Conservation (phyloP, 2,888 invertebrate species). For the Xylota segnis region DNA sequence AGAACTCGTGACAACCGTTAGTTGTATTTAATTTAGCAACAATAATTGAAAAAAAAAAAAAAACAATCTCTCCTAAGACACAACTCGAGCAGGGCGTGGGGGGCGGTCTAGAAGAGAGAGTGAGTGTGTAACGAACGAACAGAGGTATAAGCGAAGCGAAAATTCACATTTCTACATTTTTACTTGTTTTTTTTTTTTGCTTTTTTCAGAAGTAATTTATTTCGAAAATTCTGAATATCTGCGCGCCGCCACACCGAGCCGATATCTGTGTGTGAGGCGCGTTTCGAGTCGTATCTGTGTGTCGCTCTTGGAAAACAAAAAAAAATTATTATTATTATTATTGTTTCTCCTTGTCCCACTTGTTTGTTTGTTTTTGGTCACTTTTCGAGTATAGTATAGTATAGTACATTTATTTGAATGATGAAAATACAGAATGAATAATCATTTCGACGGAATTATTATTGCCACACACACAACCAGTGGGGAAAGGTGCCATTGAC, state of each 20-base stretch:
- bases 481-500: constrained; percentile 73
- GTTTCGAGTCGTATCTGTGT: constrained; percentile 8
- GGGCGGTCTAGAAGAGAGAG: no score
- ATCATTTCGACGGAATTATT: constrained; percentile 60
- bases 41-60: constrained; percentile 9
- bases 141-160: background rate
- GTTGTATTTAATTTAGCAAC: constrained; percentile 43
- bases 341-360: constrained; percentile 74
- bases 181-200: no score
- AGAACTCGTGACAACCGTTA: constrained; percentile 64
- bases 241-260: no score
- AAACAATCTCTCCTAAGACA: no score
- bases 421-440: constrained; percentile 71
- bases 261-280: background rate
- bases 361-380: constrained; percentile 70
- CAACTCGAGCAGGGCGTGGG: no score
- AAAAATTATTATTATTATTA: no score
- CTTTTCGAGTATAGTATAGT: constrained; percentile 49
- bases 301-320: constrained; percentile 10
- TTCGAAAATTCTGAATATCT: constrained; percentile 36
- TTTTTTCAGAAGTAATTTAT: constrained; percentile 61
- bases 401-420: constrained; percentile 68
- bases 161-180: constrained; percentile 53
- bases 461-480: constrained; percentile 26
- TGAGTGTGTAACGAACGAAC: background rate